Conservation (phyloP, 2,888 invertebrate genomes). For the Thera britannica region DNA sequence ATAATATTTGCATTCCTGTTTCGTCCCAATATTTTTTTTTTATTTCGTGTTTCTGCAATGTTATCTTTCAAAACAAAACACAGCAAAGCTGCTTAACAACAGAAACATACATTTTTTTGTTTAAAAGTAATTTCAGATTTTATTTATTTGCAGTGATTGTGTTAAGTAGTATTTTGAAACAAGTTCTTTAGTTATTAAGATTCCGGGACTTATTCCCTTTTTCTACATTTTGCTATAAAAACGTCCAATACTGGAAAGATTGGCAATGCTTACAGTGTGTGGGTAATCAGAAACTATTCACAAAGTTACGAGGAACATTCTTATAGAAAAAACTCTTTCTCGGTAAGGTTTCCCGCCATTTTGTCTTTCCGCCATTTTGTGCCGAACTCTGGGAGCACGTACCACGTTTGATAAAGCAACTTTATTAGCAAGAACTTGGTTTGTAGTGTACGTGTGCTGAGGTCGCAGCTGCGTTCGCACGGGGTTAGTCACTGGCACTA, state of each 20-base stretch:
- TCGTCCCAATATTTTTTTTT: too few relatives aligned
- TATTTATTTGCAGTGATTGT: too few relatives aligned
- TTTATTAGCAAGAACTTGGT: constrained; percentile 65
- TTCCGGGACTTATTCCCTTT: too few relatives aligned
- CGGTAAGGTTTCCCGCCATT: constrained; percentile 3
- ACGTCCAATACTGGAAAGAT: not conserved
- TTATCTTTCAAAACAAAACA: too few relatives aligned
- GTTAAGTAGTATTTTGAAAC: too few relatives aligned
- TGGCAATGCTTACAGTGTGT: not conserved
- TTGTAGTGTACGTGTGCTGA: constrained; percentile 41
- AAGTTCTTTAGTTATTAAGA: too few relatives aligned
- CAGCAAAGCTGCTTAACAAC: too few relatives aligned
- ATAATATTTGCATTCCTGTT: too few relatives aligned
- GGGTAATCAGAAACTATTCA: constrained; percentile 1
- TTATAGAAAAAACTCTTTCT: not conserved
- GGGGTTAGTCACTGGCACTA: constrained; percentile 17
- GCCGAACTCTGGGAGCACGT: constrained; percentile 49
- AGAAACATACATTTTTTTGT: too few relatives aligned
- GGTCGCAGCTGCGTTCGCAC: constrained; percentile 4
- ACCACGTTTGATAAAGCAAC: constrained; percentile 65
- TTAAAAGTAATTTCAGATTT: too few relatives aligned
- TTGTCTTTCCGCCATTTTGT: constrained; percentile 28
- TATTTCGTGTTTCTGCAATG: too few relatives aligned
- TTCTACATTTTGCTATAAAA: too few relatives aligned
- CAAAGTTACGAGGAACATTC: constrained; percentile 1